Evolutionary conservation across 2,888 invertebrate species (phyloP), one percentile per base, ranked within the genome.

Genomic region (Carcina quercana): DNA sequence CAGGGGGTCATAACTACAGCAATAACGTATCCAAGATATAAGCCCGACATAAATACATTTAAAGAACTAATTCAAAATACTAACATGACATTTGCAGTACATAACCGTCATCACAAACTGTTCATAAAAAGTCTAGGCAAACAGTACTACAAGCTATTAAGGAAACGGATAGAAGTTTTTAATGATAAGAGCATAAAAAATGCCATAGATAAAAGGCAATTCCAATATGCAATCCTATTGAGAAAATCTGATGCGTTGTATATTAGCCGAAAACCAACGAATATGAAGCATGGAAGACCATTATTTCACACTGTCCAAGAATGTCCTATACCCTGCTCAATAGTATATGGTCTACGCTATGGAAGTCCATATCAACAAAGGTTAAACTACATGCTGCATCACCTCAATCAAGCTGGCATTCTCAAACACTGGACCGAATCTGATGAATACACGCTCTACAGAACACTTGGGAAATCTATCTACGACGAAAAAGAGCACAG

Each of bases 361-460:
- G 88, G 88, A 1, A 87, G 87, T 15, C 87, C 87, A 0, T 87
- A 86, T 49, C 53, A 86, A 28, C 71, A 67, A 5, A 73, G 69
- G 31, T 28, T 88, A 3, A 70, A 87, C 38, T 61, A 59, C 8
- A 60, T 87, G 1, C 51, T 87, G 2, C 59, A 71, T 11, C 68
- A 70, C 32, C 51, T 86, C 1, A 72, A 76, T 31, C 85, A 88
- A 59, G 80, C 63, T 13, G 88, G 88, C 0, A 80, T 87, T 21
- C 50, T 83, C 4, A 57, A 71, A 2, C 67, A 75, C 37, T 84
- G 80, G 82, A 49, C 51, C 3, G 45, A 53, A 34, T 53, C 70
- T 3, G 74, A 80, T 35, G 69, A 75, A 30, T 60, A 54, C 8
- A 51, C 50, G 7, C 43, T 57, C 0, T 53, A 53, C 27, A 47